Base-by-base conservation (phyloP, 2,888 invertebrate genomes). In the Drymonia ruficornis region DNA sequence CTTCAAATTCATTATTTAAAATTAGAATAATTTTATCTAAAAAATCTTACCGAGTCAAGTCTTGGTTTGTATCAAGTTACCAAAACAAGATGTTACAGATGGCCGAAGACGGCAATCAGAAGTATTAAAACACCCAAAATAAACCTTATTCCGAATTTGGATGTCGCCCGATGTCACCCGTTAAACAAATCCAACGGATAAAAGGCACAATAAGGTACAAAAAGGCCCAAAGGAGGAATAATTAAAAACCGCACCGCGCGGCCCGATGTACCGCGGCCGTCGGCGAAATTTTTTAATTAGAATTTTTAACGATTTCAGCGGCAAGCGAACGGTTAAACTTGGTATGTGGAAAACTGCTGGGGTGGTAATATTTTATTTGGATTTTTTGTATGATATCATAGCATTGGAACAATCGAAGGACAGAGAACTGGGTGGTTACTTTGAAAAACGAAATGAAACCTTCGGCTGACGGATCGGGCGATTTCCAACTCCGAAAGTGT, bases 111-210 rank as follows among this genome's bases (percentile, higher is more conserved):
- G n/a, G n/a, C n/a, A n/a, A n/a, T n/a, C n/a, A n/a, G n/a, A n/a
- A n/a, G n/a, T n/a, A n/a, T n/a, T n/a, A n/a, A n/a, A n/a, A n/a
- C n/a, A n/a, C n/a, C n/a, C n/a, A n/a, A n/a, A n/a, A n/a, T n/a
- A n/a, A n/a, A n/a, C n/a, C n/a, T n/a, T n/a, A 57, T 18, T 53
- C 53, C 49, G 57, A 64, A 64, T 69, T 61, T 66, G 60, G 49
- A 61, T 58, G 62, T n/a, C n/a, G n/a, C 29, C 61, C 55, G 52
- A 69, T 69, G 67, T 50, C 62, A 58, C 61, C 56, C 64, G 65
- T 69, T 59, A 69, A 69, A 66, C 67, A 64, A 69, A 69, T 69
- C 62, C 62, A 58, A 11, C 34, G 49, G 46, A 50, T 51, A 58
- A 60, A 55, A 50, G 50, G 29, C 52, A 48, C 18, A 43, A 43